Base-by-base conservation (phyloP, 2,113 vertebrate species). In the Psettodes erumei region DNA sequence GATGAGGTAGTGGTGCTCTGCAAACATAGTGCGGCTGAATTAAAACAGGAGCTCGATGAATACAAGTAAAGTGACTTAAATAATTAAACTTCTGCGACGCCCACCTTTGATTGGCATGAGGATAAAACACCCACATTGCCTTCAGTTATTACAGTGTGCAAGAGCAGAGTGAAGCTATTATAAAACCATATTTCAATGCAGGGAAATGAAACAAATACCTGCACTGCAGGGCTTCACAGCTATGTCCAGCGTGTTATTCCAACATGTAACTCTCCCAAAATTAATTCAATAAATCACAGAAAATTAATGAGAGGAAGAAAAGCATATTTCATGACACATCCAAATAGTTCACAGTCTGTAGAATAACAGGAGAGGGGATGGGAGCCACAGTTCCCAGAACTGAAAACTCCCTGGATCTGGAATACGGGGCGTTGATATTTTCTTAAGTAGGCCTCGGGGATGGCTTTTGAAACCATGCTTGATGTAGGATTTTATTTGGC, bases 401-500 rank as follows among this genome's bases (percentile, higher is more conserved):
- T 63, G 43, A 63, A 69, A 83, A 83, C 54, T 81, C 81, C 50
- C 77, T 67, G 61, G 54, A 86, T 87, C 67, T 67, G 86, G 77
- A 77, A 79, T 75, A 70, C n/a, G 54, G 86, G 63, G 75, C 47
- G 51, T 81, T 90, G 75, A 88, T 91, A 84, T 92, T 89, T 88
- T 90, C 82, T 86, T 85, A 92, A 92, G 84, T 70, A 82, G 88
- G 79, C 90, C 88, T 77, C 35, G 2, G 92, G 90, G 92, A 91
- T 21, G 48, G 71, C 77, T 89, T 70, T 68, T 53, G 74, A 89
- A 91, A 89, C 89, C 81, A 30, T 59, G 68, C 81, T 84, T 90
- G 83, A 94, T 91, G 86, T 91, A 90, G 76, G 78, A 87, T 89
- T 89, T 83, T 91, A 91, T 94, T 94, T 92, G 75, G 84, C 71